A percentile compares a stretch with the other conserved stretches of the same genome.
phyloP scores from a whole-genome alignment of 2,113 vertebrate species.

The Scophthalmus maximus region DNA sequence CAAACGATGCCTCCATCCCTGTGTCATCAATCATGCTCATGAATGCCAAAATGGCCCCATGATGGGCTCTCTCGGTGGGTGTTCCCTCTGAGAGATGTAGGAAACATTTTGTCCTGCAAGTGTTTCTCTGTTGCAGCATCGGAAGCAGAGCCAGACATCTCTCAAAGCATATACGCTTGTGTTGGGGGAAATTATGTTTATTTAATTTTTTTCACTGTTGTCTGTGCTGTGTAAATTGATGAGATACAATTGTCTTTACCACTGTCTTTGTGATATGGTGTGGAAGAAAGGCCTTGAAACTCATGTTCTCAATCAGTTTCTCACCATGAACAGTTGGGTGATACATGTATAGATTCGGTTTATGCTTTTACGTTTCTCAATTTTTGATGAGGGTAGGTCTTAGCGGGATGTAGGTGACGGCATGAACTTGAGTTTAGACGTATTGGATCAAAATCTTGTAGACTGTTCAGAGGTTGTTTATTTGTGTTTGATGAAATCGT shows the following conservation, averaged over 20 bases:
- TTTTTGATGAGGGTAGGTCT: background rate
- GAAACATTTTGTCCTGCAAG: constrained; percentile 66
- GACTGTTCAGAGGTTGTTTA: too few species aligned
- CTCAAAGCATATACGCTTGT: constrained; percentile 7
- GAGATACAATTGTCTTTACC: background rate
- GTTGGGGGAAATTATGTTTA: constrained; percentile 53
- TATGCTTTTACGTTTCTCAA: background rate
- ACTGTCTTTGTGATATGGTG: background rate
- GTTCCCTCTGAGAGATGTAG: constrained; percentile 76
- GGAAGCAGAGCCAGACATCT: constrained; percentile 52
- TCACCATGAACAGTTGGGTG: too few species aligned
- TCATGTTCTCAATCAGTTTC: too few species aligned
- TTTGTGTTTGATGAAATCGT: too few species aligned
- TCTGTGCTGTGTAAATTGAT: constrained; percentile 51
- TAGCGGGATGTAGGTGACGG: too few species aligned
- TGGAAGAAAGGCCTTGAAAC: background rate
- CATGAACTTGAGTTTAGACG: too few species aligned
- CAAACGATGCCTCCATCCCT: constrained; percentile 58
- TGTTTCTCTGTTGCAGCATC: constrained; percentile 55
- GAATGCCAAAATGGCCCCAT: constrained; percentile 81
- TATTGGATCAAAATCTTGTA: background rate
- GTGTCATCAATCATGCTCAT: constrained; percentile 82
- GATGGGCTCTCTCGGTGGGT: constrained; percentile 78
- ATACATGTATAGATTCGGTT: background rate
- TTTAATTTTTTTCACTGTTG: constrained; percentile 26